Evolutionary conservation across 2,113 vertebrate genomes (phyloP), one percentile per base, ranked within the genome.

Genomic region (Pterocles orientalis): DNA sequence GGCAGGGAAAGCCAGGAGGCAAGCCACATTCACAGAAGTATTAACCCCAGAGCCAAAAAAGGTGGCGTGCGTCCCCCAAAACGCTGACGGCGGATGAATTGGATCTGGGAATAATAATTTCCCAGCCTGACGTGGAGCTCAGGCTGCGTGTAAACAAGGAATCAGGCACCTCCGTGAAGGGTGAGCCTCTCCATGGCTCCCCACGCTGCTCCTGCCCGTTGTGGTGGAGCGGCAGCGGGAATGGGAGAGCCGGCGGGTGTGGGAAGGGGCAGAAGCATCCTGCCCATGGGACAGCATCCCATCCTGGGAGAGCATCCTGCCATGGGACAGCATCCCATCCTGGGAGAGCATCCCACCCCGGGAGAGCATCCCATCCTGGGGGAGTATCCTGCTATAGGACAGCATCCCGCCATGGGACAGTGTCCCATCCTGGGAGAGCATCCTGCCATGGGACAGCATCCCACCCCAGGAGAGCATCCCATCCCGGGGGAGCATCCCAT

Each of bases 131-230:
- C 2, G 7, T 0, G 1, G 90, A 66, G 82, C 61, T 82, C 95
- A 81, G 95, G 88, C 85, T 6, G 45, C 0, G 14, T 94, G 91
- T 95, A 90, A 97, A 95, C 95, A 94, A 60, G 85, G 92, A 60
- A 80, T 82, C 50, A 82, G 95, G 95, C 95, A 94, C 92, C 93
- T 88, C 92, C 0, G 0, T 25, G 88, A 94, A 71, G 45, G 75
- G 79, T 20, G 8, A 2, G 17, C 79, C 70, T 84, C 68, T 65
- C 87, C 62, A 8, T 8, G 0, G 72, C 29, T 71, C 73, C 64
- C 17, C 4, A 31, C 1, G 28, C 53, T 51, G 87, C 68, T 73
- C 34, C 66, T 9, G 47, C 33, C 60, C 69, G 12, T 4, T 0
- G 0, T 1, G 4, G 53, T 1, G 7, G 68, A 48, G 68, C 4